These are phyloP conservation scores for Arremon aurantiirostris DNA, from an alignment of 2,797 vertebrate genomes.

Conservation along the genomic window DNA sequence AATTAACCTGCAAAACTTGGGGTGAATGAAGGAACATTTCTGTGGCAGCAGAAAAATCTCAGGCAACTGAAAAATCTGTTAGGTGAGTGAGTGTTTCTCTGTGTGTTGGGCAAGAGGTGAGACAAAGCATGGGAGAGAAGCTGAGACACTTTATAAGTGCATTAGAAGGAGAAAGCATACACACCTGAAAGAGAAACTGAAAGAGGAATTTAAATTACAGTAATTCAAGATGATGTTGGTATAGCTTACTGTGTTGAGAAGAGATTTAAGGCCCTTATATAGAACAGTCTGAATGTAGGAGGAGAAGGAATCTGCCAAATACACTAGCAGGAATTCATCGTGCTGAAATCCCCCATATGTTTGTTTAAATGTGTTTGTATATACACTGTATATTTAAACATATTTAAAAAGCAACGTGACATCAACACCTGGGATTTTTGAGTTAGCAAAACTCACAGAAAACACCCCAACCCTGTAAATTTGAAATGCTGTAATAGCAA, in stretches of 20 bases:
- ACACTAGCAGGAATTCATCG: not conserved
- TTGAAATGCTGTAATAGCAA: not conserved
- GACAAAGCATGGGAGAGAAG: not conserved
- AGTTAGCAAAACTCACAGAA: not conserved
- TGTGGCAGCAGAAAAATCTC: not conserved
- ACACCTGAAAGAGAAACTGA: not conserved
- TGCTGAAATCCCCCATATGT: slow-evolving; percentile 37
- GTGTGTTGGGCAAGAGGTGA: not conserved
- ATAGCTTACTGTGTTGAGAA: not conserved
- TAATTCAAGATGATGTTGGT: not conserved
- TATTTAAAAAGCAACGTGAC: not conserved
- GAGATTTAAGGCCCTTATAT: not conserved
- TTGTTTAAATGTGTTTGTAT: slow-evolving; percentile 45
- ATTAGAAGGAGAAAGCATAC: not conserved
- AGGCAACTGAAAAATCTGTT: not conserved
- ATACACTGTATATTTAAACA: not conserved
- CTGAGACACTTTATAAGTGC: not conserved
- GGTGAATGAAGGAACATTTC: not conserved
- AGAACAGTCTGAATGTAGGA: slow-evolving; percentile 36
- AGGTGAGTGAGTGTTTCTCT: not conserved
- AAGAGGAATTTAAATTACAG: not conserved
- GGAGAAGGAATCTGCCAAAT: slow-evolving; percentile 25
- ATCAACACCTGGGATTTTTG: not conserved
- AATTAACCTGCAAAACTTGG: not conserved
- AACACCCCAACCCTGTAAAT: not conserved